phyloP scores from a whole-genome alignment of 2,113 vertebrate genomes.

The Thryonomys swinderianus region DNA sequence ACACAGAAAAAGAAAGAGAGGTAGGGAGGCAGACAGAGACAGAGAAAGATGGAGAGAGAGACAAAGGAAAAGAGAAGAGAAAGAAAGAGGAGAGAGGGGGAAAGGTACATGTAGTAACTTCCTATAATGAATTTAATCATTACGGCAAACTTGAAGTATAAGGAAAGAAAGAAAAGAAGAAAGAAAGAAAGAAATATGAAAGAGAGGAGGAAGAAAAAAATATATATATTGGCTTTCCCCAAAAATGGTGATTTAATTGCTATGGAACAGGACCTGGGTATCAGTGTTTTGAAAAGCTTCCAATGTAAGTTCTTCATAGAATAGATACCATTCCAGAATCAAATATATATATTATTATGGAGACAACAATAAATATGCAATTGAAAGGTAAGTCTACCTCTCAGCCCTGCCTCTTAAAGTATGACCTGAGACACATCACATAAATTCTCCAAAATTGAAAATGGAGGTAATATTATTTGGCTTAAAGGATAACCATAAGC shows the following conservation, averaged over 20 bases:
- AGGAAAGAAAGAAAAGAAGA: too few relatives aligned
- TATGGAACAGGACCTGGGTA: neutral
- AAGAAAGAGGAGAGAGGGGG: neutral
- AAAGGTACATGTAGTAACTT: too few relatives aligned
- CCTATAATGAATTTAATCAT: too few relatives aligned
- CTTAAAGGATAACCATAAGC: slow-evolving; percentile 23
- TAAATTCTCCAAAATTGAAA: slow-evolving; percentile 33
- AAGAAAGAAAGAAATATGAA: too few relatives aligned
- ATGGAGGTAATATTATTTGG: slow-evolving; percentile 19
- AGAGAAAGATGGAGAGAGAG: neutral
- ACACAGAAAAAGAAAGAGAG: neutral
- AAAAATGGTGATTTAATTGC: slow-evolving; percentile 23
- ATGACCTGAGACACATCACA: neutral
- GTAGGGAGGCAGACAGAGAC: neutral
- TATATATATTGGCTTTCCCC: neutral
- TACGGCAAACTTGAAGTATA: too few relatives aligned
- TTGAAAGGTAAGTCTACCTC: slow-evolving; percentile 35
- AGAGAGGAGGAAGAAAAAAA: neutral
- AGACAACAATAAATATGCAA: neutral
- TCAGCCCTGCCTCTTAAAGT: neutral
- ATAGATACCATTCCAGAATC: neutral
- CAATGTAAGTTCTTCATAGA: neutral
- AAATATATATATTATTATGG: neutral
- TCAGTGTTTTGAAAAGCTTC: slow-evolving; percentile 29
- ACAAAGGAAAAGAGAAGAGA: too few relatives aligned